phyloP scores from a whole-genome alignment of 2,797 vertebrate species.

The Apogon talboti region DNA sequence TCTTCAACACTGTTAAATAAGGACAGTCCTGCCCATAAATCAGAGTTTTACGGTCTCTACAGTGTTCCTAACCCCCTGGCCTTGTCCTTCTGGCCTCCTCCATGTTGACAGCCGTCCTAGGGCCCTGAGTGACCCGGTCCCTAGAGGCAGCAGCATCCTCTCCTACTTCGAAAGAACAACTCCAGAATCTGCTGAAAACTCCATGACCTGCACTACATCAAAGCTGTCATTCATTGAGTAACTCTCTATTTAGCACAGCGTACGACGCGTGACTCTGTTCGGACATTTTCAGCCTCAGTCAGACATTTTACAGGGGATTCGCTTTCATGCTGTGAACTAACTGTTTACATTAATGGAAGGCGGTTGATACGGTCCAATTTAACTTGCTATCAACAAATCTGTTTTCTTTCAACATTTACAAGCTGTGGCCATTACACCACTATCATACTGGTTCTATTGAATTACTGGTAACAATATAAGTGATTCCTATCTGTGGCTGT shows the following conservation, averaged over 20 bases:
- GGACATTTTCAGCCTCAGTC: not conserved
- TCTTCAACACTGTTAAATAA: constrained; percentile 51
- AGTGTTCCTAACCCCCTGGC: constrained; percentile 59
- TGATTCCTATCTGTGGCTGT: constrained; percentile 62
- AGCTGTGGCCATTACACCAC: constrained; percentile 33
- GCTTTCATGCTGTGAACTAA: not conserved
- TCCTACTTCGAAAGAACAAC: constrained; percentile 39
- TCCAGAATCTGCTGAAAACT: constrained; percentile 31
- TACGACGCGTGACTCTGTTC: not conserved
- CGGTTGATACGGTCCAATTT: not conserved
- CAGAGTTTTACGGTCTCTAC: constrained; percentile 64
- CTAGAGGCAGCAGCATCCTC: constrained; percentile 45
- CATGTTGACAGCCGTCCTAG: constrained; percentile 42
- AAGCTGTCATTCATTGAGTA: constrained; percentile 22
- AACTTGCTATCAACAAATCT: constrained; percentile 1
- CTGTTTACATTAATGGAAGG: not conserved
- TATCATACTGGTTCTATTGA: constrained; percentile 17
- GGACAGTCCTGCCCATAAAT: constrained; percentile 68
- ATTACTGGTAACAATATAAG: constrained; percentile 40
- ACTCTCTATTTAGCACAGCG: not conserved
- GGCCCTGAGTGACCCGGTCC: constrained; percentile 55
- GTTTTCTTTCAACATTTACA: constrained; percentile 27
- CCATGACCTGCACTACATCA: constrained; percentile 47
- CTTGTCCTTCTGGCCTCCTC: constrained; percentile 47
- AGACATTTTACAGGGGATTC: not conserved